Base-by-base conservation (phyloP, 2,888 invertebrate species). In the Teleiodes luculella region DNA sequence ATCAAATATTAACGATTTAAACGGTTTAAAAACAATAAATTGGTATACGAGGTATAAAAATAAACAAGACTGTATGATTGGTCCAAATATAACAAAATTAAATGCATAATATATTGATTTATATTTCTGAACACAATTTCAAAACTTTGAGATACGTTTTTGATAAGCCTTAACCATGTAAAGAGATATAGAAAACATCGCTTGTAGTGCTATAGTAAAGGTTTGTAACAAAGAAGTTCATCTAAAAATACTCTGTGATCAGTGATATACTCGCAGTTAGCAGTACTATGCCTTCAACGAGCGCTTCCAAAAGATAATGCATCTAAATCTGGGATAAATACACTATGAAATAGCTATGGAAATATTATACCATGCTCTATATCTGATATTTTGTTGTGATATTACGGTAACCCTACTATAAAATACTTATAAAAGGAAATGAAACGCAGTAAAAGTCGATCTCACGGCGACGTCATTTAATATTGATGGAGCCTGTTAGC, bases 181-280 rank as follows among this genome's bases (percentile, higher is more conserved):
- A 66, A 71, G 72, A 80, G 76, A 74, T 72, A 74, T 46, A 47
- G 50, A 65, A 64, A 63, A 60, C 16, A 50, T 41, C n/a, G 20
- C 28, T 24, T 49, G 36, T 14, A 37, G 60, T 59, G 59, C 57
- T 59, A 60, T 58, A 74, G 78, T 83, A 83, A 72, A 78, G 69
- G 73, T 66, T 69, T 74, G 61, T 77, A 83, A 81, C 77, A 86
- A 86, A 86, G 75, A 87, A 83, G 83, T 75, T 87, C 75, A 73
- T 88, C 87, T 88, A 88, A 88, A 88, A 88, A 87, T 87, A 87
- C 79, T 76, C 78, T 83, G 84, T 76, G 67, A 65, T 30, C 46
- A 67, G 66, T 66, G 65, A 70, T 70, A 67, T 58, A 37, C 41
- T 41, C 10, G 41, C 16, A 20, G 14, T 18, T 30, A 46, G 46